Evolutionary conservation across 1,140 invertebrate species (phyloP), one percentile per base, ranked within the genome.

Genomic region (Polypedilum pembai): DNA sequence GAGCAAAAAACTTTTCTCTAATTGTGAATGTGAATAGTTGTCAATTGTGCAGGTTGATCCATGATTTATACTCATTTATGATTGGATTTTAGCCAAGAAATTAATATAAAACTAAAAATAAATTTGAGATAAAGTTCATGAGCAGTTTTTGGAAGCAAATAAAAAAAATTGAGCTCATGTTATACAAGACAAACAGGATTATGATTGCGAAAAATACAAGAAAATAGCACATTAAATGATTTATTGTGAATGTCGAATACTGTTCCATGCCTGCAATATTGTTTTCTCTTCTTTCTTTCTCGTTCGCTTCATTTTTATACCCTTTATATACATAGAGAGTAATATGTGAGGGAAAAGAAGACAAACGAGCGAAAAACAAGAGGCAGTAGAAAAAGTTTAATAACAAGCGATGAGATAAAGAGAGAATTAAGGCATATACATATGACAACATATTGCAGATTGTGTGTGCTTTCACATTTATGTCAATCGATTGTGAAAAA

Each of bases 31-130:
- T 33, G 24, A 33, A 33, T 33, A 33, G 24, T 33, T 33, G 24
- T 33, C 24, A 56, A n/a, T 56, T 15, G 45, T 56, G 45, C 45
- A 56, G 45, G 45, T 69, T 21, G 65, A 20, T 69, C 8, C 17
- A 69, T 20, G 65, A 69, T 69, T 69, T 69, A 69, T 69, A 69
- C 65, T 69, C 65, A 69, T 69, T 69, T 69, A 21, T 21, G 65
- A 69, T 69, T 69, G 65, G 65, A n/a, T 7, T 7, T 1, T 18
- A 21, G 65, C 65, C 65, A 69, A 69, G 8, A 69, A 69, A 69
- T 20, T 10, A 69, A 7, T 18, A 56, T 33, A 33, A 33, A 33
- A 33, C 24, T 33, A 33, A 33, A 33, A 33, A 33, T 33, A 33
- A 33, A 33, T 33, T 33, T 33, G 24, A 33, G n/a, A 56, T n/a